phyloP scores from a whole-genome alignment of 2,888 invertebrate species.

The Pollenia griseotomentosa region DNA sequence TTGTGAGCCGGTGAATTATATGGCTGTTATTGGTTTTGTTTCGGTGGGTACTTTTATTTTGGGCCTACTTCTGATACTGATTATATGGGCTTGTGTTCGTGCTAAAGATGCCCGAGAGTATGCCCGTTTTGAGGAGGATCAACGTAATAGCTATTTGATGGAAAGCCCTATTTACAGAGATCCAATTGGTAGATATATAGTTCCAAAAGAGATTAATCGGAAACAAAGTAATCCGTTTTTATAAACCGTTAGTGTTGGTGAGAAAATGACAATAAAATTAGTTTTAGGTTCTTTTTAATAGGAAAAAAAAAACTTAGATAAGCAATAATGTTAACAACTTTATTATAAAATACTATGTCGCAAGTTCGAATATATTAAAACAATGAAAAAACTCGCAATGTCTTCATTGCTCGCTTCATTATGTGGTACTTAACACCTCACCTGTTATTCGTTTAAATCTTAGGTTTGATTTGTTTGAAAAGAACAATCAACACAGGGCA shows the following conservation, averaged over 20 bases:
- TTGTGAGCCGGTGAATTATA: slow-evolving; percentile 78
- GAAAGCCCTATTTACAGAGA: slow-evolving; percentile 87
- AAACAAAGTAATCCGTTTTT: slow-evolving; percentile 72
- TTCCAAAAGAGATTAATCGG: slow-evolving; percentile 84
- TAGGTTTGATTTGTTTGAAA: too few relatives aligned
- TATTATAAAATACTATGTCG: too few relatives aligned
- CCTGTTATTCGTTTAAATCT: too few relatives aligned
- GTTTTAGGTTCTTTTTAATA: too few relatives aligned
- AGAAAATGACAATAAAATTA: too few relatives aligned
- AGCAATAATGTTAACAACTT: too few relatives aligned
- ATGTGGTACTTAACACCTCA: too few relatives aligned
- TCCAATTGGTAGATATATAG: slow-evolving; percentile 86
- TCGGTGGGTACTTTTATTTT: slow-evolving; percentile 84
- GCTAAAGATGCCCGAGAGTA: slow-evolving; percentile 86
- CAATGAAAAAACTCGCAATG: too few relatives aligned
- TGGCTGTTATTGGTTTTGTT: slow-evolving; percentile 81
- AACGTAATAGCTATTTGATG: slow-evolving; percentile 68
- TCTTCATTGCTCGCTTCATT: too few relatives aligned
- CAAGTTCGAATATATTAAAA: too few relatives aligned
- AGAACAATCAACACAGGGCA: too few relatives aligned
- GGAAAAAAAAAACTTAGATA: too few relatives aligned
- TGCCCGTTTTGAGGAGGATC: slow-evolving; percentile 85
- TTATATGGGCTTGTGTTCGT: slow-evolving; percentile 84
- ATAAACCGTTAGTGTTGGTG: neutral
- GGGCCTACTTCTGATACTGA: slow-evolving; percentile 84